Percentiles rank a stretch among this genome's conserved stretches.
Evolutionary conservation across 2,113 vertebrate genomes (phyloP).

Genomic region (Tragelaphus scriptus): DNA sequence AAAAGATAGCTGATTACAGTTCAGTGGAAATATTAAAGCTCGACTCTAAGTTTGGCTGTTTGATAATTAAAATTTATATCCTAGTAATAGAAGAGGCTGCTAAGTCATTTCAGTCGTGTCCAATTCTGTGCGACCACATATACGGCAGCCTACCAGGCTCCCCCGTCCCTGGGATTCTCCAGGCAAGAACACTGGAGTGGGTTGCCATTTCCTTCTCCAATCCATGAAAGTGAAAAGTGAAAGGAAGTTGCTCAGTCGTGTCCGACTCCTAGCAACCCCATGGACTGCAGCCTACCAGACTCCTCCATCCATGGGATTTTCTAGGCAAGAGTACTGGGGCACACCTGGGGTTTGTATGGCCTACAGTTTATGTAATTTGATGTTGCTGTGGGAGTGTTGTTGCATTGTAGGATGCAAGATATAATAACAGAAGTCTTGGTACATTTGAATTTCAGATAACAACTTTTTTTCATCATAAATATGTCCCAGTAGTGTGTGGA

Average conservation of each 20-base stretch:
- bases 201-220: no score
- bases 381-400: neutral
- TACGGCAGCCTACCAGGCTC: no score
- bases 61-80: neutral
- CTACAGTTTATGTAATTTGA: neutral
- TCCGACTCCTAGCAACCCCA: no score
- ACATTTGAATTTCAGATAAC: neutral
- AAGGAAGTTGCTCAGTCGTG: no score
- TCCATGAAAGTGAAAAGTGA: no score
- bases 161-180: no score
- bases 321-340: no score
- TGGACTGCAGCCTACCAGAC: no score
- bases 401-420: neutral
- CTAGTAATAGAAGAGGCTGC: neutral
- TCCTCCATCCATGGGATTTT: no score
- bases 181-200: no score
- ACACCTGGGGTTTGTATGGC: neutral
- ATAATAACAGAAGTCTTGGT: neutral
- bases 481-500: neutral
- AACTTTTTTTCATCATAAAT: neutral
- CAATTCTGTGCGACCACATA: no score
- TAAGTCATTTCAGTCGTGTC: no score
- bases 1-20: neutral
- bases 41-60: neutral
- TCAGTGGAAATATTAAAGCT: neutral